These are phyloP conservation scores for Varecia variegata DNA, from an alignment of 2,797 vertebrate genomes.

Conservation along the genomic window DNA sequence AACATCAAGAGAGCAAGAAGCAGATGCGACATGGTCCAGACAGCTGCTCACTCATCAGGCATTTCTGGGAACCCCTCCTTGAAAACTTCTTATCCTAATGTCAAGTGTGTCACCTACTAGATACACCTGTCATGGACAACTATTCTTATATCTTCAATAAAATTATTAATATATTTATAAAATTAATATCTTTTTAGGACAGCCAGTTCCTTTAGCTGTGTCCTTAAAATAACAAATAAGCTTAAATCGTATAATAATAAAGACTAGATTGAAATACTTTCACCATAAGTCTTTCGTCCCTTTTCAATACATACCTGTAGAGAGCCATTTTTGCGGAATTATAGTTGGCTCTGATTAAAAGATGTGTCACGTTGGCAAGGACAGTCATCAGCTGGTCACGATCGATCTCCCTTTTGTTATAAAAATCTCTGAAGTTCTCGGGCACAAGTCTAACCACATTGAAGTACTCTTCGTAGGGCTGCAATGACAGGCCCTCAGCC, in stretches of 20 bases:
- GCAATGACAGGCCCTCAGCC: conserved; percentile 83
- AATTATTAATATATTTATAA: not conserved
- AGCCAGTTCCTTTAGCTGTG: not conserved
- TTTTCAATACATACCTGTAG: conserved; percentile 84
- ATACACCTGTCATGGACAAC: not conserved
- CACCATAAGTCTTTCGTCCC: fast-evolving
- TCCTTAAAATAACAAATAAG: not conserved
- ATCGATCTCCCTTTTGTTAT: conserved; percentile 82
- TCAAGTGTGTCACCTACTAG: not conserved
- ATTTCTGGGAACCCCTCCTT: not conserved
- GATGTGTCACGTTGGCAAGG: conserved; percentile 87
- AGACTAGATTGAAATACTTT: not conserved
- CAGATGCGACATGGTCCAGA: not conserved
- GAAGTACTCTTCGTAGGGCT: conserved; percentile 84
- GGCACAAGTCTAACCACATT: conserved; percentile 85
- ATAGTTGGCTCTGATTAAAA: conserved; percentile 89
- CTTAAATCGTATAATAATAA: not conserved
- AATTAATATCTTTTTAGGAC: not conserved
- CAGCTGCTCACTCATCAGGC: no score
- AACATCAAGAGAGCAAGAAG: not conserved
- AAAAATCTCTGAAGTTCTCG: conserved; percentile 85
- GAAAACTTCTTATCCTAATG: not conserved
- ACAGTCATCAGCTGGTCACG: conserved; percentile 92
- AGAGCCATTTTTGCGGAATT: conserved; percentile 85
- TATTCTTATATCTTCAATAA: not conserved